Conservation (phyloP, 2,113 vertebrate species). For the Martes martes region DNA sequence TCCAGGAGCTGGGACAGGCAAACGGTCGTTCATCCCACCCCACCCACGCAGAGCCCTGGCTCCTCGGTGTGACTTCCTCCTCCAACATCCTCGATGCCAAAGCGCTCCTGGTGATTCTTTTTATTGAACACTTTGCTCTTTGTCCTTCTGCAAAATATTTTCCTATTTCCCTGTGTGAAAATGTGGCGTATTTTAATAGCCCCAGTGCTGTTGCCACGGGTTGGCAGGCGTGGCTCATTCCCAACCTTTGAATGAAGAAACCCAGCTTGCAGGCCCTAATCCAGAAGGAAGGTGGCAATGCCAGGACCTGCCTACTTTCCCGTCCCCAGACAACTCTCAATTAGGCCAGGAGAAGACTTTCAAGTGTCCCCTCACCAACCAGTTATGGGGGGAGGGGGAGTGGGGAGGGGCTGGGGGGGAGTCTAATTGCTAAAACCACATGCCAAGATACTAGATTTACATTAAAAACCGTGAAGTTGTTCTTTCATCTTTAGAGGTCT, state of each 20-base stretch:
- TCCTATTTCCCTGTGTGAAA: neutral
- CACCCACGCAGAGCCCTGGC: neutral
- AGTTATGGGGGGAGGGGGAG: neutral
- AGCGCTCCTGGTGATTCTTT: neutral
- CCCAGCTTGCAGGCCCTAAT: neutral
- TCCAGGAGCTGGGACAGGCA: fast-evolving
- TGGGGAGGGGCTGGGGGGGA: no score
- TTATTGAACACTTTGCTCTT: neutral
- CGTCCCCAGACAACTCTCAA: neutral
- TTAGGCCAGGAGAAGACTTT: neutral
- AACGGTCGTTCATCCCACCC: fast-evolving
- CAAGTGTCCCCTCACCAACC: neutral
- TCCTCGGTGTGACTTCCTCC: neutral
- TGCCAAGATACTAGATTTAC: neutral
- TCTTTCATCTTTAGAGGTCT: neutral
- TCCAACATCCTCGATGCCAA: neutral
- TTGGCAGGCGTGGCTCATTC: neutral
- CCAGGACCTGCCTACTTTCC: neutral
- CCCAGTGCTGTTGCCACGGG: fast-evolving
- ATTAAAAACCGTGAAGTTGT: neutral
- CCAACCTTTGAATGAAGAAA: neutral
- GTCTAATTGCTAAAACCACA: neutral
- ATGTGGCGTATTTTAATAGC: neutral
- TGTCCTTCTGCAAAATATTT: neutral
- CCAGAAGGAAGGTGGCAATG: neutral